These are phyloP conservation scores for Cheumatopsyche charites DNA, from an alignment of 1,140 invertebrate species.

Conservation along the genomic window DNA sequence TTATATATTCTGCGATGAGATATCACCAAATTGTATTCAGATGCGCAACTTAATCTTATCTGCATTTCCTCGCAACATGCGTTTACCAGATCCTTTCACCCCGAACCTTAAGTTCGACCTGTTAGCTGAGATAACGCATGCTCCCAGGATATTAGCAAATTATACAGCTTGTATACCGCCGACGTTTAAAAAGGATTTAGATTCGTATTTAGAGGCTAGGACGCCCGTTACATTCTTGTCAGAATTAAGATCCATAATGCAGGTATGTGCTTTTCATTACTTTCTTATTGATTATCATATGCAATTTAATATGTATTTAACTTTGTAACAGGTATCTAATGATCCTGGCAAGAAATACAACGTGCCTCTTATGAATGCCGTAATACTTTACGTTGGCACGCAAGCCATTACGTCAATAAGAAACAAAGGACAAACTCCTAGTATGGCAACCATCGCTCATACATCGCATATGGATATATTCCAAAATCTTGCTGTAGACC, in stretches of 20 bases:
- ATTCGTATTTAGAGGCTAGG: slow-evolving; percentile 93
- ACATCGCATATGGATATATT: slow-evolving; percentile 99
- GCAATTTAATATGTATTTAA: slow-evolving; percentile 11
- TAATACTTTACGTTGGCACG: slow-evolving; percentile 96
- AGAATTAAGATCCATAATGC: slow-evolving; percentile 88
- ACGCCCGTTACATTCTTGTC: slow-evolving; percentile 95
- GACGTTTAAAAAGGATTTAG: slow-evolving; percentile 93
- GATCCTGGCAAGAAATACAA: slow-evolving; percentile 93
- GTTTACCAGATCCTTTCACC: slow-evolving; percentile 97
- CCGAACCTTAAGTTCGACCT: slow-evolving; percentile 97
- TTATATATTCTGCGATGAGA: slow-evolving; percentile 99
- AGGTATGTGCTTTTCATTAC: slow-evolving; percentile 60
- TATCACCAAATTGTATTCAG: slow-evolving; percentile 98
- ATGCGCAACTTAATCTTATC: slow-evolving; percentile 98
- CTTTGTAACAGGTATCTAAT: slow-evolving; percentile 63
- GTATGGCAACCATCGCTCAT: slow-evolving; percentile 95
- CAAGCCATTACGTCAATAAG: slow-evolving; percentile 92
- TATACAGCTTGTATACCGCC: slow-evolving; percentile 85
- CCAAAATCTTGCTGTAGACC: slow-evolving; percentile 96
- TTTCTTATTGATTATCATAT: slow-evolving; percentile 21
- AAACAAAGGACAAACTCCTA: slow-evolving; percentile 86
- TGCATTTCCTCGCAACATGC: slow-evolving; percentile 97
- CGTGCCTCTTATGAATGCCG: slow-evolving; percentile 93
- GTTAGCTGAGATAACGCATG: slow-evolving; percentile 81
- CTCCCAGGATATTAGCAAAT: slow-evolving; percentile 90